These are phyloP conservation scores for Drosophila prolongata DNA, from an alignment of 2,888 invertebrate species.

Conservation along the genomic window DNA sequence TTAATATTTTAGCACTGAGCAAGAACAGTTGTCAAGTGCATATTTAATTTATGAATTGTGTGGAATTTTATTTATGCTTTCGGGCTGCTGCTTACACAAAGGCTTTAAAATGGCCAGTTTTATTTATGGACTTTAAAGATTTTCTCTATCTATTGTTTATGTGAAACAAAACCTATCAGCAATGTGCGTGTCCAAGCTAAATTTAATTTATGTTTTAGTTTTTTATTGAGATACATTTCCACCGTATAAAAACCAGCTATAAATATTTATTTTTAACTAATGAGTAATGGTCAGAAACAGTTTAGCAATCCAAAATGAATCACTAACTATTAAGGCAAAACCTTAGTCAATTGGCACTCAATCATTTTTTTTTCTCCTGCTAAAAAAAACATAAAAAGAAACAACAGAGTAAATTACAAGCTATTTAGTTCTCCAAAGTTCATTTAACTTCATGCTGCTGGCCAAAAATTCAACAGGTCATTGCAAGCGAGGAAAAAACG, in stretches of 20 bases:
- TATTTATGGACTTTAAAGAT: slow-evolving; percentile 1
- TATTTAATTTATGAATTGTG: slow-evolving; percentile 1
- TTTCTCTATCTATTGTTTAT: background rate
- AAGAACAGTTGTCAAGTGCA: slow-evolving; percentile 7
- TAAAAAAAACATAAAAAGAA: background rate
- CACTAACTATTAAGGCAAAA: too few relatives aligned
- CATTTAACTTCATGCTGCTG: slow-evolving; percentile 21
- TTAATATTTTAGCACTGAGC: slow-evolving; percentile 33
- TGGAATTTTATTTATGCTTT: slow-evolving; percentile 6
- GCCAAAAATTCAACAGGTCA: slow-evolving; percentile 30
- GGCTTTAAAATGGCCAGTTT: background rate
- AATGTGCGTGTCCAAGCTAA: background rate
- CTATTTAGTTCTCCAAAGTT: slow-evolving; percentile 35
- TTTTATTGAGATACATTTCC: too few relatives aligned
- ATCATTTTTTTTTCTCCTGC: too few relatives aligned
- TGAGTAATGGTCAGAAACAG: too few relatives aligned
- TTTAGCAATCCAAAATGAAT: too few relatives aligned
- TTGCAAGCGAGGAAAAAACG: background rate
- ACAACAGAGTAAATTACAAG: slow-evolving; percentile 27
- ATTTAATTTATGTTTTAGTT: background rate
- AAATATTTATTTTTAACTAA: too few relatives aligned
- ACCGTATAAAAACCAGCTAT: too few relatives aligned
- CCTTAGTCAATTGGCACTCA: too few relatives aligned
- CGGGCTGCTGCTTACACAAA: background rate
- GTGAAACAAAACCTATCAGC: background rate